Percentiles rank a stretch among this genome's conserved stretches.
phyloP scores from a whole-genome alignment of 2,113 vertebrate species.

The Cyanoliseus patagonus region DNA sequence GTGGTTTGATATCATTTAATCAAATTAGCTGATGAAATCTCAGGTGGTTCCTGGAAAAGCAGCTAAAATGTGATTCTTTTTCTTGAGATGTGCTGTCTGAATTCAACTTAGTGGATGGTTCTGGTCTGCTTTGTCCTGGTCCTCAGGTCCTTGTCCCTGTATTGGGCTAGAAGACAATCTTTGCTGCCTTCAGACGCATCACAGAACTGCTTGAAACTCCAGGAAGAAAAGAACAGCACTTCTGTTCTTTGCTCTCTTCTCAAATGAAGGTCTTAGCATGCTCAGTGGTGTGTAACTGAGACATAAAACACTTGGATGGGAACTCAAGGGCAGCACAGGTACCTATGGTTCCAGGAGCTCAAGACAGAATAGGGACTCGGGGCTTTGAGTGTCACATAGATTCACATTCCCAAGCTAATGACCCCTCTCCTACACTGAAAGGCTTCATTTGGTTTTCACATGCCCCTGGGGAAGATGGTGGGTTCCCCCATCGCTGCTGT shows the following conservation, averaged over 20 bases:
- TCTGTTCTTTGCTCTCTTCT: not conserved
- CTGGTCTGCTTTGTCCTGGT: not conserved
- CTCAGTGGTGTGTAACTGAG: not conserved
- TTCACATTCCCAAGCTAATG: not conserved
- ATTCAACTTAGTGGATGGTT: not conserved
- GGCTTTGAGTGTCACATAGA: not conserved
- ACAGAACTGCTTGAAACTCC: not conserved
- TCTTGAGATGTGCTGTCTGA: not conserved
- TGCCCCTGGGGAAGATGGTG: not conserved
- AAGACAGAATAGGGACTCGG: not conserved
- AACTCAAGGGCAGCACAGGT: conserved; percentile 2
- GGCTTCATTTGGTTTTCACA: conserved; percentile 2
- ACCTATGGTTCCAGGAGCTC: not conserved
- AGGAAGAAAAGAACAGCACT: not conserved
- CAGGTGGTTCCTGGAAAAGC: not conserved
- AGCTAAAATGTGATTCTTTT: not conserved
- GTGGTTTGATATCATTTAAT: not conserved
- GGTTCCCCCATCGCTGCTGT: not conserved
- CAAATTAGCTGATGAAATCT: not conserved
- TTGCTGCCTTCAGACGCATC: not conserved
- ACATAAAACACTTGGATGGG: not conserved
- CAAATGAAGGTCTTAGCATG: not conserved
- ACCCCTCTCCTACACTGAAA: not conserved
- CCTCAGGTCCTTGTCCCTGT: not conserved
- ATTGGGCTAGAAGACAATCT: not conserved